Conservation (phyloP, 2,888 invertebrate genomes). For the Aphidius colemani region DNA sequence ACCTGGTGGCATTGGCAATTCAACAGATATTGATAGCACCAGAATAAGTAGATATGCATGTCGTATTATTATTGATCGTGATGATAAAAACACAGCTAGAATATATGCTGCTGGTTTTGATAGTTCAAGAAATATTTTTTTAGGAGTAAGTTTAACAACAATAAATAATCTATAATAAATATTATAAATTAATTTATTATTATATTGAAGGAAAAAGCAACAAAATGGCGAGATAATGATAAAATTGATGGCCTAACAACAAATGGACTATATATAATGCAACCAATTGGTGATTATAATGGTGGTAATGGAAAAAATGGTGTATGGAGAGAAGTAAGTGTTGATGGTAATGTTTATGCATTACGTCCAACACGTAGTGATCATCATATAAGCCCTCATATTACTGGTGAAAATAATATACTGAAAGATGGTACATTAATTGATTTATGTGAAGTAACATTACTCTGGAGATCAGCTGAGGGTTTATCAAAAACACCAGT, state of each 20-base stretch:
- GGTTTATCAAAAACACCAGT: conserved; percentile 95
- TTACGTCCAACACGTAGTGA: conserved; percentile 94
- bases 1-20: conserved; percentile 77
- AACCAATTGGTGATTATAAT: conserved; percentile 87
- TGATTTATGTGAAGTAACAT: conserved; percentile 97
- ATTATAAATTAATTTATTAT: neutral
- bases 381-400: conserved; percentile 83
- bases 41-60: conserved; percentile 99
- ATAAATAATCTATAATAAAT: neutral
- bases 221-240: conserved; percentile 96
- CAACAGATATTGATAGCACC: conserved; percentile 84
- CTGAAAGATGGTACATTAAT: conserved; percentile 97
- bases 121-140: conserved; percentile 95
- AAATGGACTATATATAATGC: conserved; percentile 97
- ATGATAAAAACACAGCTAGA: conserved; percentile 85
- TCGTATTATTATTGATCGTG: conserved; percentile 91
- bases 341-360: conserved; percentile 96
- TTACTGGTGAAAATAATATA: conserved; percentile 84
- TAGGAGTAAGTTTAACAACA: conserved; percentile 78
- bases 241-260: conserved; percentile 99
- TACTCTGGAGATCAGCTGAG: conserved; percentile 96
- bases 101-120: conserved; percentile 99
- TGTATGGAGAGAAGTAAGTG: conserved; percentile 95
- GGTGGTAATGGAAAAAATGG: conserved; percentile 84
- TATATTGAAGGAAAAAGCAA: conserved; percentile 88